phyloP scores from a whole-genome alignment of 1,140 invertebrate genomes.

The Trichonephila clavata region DNA sequence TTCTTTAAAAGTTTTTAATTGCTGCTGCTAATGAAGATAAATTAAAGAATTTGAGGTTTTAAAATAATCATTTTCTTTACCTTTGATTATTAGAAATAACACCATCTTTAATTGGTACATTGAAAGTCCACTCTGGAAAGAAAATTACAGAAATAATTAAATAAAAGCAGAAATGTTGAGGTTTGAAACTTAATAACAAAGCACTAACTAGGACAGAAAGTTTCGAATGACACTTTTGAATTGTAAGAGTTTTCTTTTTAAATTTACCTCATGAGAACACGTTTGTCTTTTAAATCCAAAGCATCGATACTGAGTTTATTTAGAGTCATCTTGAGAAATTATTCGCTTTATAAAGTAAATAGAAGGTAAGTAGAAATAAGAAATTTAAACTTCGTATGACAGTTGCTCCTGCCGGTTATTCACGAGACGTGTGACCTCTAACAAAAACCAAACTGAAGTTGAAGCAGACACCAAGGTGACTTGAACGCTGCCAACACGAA shows the following conservation, averaged over 20 bases:
- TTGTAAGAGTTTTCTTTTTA: neutral
- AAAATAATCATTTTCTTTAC: constrained; percentile 48
- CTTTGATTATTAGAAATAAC: constrained; percentile 97
- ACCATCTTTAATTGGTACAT: constrained; percentile 98
- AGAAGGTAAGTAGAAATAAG: neutral
- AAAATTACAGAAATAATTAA: neutral
- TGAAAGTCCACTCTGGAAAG: constrained; percentile 94
- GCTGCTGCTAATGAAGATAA: too few relatives aligned
- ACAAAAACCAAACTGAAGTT: constrained; percentile 1
- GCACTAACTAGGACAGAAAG: too few relatives aligned
- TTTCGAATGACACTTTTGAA: too few relatives aligned
- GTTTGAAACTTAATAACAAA: too few relatives aligned
- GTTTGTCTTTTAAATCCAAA: constrained; percentile 82
- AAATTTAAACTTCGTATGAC: neutral
- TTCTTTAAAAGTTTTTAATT: too few relatives aligned
- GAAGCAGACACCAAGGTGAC: constrained; percentile 44
- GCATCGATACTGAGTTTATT: constrained; percentile 84
- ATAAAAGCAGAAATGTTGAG: neutral
- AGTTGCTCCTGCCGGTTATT: neutral
- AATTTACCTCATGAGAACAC: constrained; percentile 82
- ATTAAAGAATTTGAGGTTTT: too few relatives aligned
- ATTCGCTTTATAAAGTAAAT: neutral
- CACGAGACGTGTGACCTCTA: constrained; percentile 55
- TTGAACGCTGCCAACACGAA: constrained; percentile 4
- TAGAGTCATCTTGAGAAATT: constrained; percentile 85